Percentiles rank a stretch among this genome's conserved stretches.
phyloP scores from a whole-genome alignment of 2,888 invertebrate genomes.

The Cerceris rybyensis region DNA sequence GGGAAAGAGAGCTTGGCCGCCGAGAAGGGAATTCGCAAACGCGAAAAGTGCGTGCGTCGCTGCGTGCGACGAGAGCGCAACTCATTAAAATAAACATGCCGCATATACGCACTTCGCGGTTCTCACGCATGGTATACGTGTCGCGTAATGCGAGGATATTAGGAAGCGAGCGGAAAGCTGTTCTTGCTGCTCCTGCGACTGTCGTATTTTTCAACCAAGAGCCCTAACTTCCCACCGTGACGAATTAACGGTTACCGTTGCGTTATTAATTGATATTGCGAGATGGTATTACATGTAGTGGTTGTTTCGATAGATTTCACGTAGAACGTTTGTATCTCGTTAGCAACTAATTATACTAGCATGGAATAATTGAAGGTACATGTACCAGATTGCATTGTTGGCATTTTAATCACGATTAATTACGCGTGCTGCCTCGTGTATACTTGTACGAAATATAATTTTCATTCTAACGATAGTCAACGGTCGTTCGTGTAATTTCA shows the following conservation, averaged over 20 bases:
- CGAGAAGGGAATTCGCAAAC: constrained; percentile 57
- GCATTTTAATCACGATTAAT: constrained; percentile 37
- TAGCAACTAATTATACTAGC: constrained; percentile 42
- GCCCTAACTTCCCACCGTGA: constrained; percentile 24
- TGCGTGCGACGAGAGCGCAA: constrained; percentile 67
- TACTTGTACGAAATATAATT: constrained; percentile 22
- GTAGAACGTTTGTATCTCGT: constrained; percentile 37
- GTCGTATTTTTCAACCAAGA: background rate
- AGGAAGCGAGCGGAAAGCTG: constrained; percentile 33
- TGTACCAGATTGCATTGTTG: constrained; percentile 41
- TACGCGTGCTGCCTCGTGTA: constrained; percentile 10
- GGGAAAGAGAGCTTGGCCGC: constrained; percentile 43
- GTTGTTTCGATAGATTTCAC: constrained; percentile 35
- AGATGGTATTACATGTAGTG: constrained; percentile 25
- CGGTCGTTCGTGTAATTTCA: constrained; percentile 17
- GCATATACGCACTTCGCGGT: constrained; percentile 52
- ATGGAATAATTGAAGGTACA: constrained; percentile 43
- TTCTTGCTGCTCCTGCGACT: background rate
- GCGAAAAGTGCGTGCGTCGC: constrained; percentile 68
- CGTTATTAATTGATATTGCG: constrained; percentile 41
- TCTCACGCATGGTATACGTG: constrained; percentile 49
- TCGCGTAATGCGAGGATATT: constrained; percentile 46
- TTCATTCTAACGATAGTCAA: constrained; percentile 2
- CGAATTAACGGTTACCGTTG: constrained; percentile 39
- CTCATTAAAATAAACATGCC: constrained; percentile 78